Conservation (phyloP, 2,113 vertebrate species). For the Psittacara wagleri region DNA sequence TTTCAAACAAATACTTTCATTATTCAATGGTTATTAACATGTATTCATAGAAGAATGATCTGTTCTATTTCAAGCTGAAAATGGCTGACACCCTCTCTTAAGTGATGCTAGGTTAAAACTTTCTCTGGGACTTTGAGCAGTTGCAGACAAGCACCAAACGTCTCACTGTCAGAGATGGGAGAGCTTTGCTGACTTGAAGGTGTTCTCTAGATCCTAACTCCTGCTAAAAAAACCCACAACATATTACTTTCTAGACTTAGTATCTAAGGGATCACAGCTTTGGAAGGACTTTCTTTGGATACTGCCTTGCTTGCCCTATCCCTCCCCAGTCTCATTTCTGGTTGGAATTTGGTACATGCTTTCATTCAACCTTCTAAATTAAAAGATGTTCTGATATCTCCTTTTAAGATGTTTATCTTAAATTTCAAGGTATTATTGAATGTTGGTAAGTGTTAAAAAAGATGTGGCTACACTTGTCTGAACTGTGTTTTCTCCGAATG, state of each 20-base stretch:
- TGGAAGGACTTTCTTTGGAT: background rate
- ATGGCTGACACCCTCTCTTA: background rate
- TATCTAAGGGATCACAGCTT: background rate
- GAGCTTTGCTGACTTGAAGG: background rate
- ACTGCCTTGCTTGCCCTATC: background rate
- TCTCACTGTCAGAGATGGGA: background rate
- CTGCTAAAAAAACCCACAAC: background rate
- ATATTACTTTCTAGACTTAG: background rate
- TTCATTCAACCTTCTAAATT: background rate
- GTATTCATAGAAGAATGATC: background rate
- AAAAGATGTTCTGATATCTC: background rate
- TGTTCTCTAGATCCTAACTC: background rate
- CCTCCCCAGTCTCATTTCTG: background rate
- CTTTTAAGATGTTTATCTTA: background rate
- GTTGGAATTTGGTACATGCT: background rate
- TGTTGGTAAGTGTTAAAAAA: background rate
- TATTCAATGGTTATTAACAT: background rate
- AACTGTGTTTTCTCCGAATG: background rate
- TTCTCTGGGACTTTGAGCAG: background rate
- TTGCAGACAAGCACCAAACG: background rate
- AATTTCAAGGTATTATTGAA: background rate
- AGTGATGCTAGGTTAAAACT: background rate
- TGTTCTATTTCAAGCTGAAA: background rate
- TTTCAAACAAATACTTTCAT: background rate
- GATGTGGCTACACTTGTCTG: background rate